phyloP scores from a whole-genome alignment of 1,140 invertebrate genomes.

The Drosophila azteca region DNA sequence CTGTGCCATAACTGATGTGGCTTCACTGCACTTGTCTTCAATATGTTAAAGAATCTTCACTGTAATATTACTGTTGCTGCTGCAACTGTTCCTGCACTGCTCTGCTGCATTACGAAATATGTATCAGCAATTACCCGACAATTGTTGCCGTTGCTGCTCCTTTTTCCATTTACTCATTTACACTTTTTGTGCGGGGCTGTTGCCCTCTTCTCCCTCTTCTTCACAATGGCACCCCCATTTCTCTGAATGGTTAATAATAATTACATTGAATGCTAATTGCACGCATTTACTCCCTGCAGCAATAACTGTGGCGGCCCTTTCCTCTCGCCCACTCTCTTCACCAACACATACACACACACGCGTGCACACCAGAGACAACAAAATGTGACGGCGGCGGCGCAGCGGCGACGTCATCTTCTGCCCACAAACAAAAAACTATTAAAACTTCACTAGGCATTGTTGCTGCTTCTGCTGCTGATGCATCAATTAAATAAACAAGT shows the following conservation, averaged over 20 bases:
- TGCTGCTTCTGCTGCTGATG: slow-evolving; percentile 41
- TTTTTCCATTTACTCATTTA: slow-evolving; percentile 41
- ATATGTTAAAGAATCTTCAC: slow-evolving; percentile 3
- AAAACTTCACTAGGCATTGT: slow-evolving; percentile 69
- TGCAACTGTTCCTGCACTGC: slow-evolving; percentile 33
- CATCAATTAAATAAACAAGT: slow-evolving; percentile 76
- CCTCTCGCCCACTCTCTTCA: slow-evolving; percentile 16
- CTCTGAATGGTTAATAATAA: slow-evolving; percentile 47
- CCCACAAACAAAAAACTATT: slow-evolving; percentile 35
- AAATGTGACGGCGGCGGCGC: slow-evolving; percentile 52
- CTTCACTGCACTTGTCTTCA: background rate
- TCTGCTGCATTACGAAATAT: slow-evolving; percentile 64
- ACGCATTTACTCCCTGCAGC: slow-evolving; percentile 57
- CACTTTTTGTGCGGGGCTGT: slow-evolving; percentile 17
- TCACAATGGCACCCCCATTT: slow-evolving; percentile 58
- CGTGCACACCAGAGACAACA: slow-evolving; percentile 19
- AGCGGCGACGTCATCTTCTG: slow-evolving; percentile 52
- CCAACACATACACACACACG: slow-evolving; percentile 16
- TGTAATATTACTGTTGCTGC: slow-evolving; percentile 35
- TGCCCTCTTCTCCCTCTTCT: slow-evolving; percentile 29
- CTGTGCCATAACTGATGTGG: slow-evolving; percentile 7
- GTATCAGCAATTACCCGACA: slow-evolving; percentile 66
- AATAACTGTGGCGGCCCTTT: slow-evolving; percentile 48
- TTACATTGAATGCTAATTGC: slow-evolving; percentile 76
- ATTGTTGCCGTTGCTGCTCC: slow-evolving; percentile 46